Evolutionary conservation across 2,797 vertebrate genomes (phyloP).

Genomic region (Scleropages formosus): DNA sequence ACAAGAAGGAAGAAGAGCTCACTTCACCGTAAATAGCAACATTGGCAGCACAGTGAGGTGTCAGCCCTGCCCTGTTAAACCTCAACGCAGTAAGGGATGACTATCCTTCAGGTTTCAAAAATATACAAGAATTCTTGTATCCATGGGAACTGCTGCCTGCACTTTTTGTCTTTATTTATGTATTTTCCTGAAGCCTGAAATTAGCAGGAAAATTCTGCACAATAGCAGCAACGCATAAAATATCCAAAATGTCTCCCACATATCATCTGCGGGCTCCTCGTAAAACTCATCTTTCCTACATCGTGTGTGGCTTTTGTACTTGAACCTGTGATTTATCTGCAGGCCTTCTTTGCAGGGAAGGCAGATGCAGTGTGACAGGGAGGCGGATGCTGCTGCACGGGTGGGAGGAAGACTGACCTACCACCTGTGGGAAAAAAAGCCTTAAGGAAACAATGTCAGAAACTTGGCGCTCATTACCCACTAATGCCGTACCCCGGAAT

Average conservation of each 20-base stretch:
- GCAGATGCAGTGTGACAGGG: neutral
- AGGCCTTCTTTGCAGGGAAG: neutral
- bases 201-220: neutral
- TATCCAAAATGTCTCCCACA: slow-evolving; percentile 1
- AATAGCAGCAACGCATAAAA: neutral
- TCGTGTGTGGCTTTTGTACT: neutral
- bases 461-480: neutral
- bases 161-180: neutral
- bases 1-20: too few relatives aligned
- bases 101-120: too few relatives aligned
- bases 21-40: too few relatives aligned
- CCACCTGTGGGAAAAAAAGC: neutral
- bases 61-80: too few relatives aligned
- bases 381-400: neutral
- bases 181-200: neutral
- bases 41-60: too few relatives aligned
- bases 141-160: neutral
- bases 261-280: neutral
- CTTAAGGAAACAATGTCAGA: neutral
- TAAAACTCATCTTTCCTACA: neutral
- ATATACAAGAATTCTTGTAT: neutral
- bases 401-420: neutral
- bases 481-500: neutral
- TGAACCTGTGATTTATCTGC: neutral
- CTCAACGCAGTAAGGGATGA: too few relatives aligned